Evolutionary conservation across 1,140 invertebrate genomes (phyloP).

Genomic region (Sminthurinus signatus): DNA sequence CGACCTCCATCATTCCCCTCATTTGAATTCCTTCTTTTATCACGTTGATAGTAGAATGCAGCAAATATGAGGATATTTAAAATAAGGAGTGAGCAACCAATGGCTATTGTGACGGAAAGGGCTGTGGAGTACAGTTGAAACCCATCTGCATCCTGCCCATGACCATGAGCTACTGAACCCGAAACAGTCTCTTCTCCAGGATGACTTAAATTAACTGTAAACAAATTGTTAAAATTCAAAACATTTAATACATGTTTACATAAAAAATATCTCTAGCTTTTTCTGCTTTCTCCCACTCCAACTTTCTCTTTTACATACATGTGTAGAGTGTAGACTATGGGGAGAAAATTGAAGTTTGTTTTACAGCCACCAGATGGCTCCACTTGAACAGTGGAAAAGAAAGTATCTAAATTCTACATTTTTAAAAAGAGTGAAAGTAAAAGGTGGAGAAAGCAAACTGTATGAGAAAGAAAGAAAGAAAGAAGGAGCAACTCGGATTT

Average conservation of each 20-base stretch:
- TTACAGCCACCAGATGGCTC: too few species aligned
- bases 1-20: not conserved
- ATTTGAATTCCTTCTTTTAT: conserved; percentile 56
- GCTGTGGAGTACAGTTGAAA: conserved; percentile 82
- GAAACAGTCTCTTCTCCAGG: conserved; percentile 13
- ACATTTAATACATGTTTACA: too few species aligned
- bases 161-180: conserved; percentile 20
- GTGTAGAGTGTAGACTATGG: too few species aligned
- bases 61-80: conserved; percentile 88
- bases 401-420: too few species aligned
- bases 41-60: conserved; percentile 86
- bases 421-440: not conserved
- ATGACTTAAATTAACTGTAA: conserved; percentile 14
- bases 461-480: too few species aligned
- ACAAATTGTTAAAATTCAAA: not conserved
- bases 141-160: conserved; percentile 61
- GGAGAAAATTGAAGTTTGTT: too few species aligned
- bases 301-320: too few species aligned
- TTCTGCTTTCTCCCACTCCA: too few species aligned
- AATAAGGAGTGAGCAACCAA: conserved; percentile 81
- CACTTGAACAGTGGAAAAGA: too few species aligned
- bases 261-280: too few species aligned
- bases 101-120: conserved; percentile 85
- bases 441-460: not conserved
- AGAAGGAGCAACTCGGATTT: too few species aligned